Evolutionary conservation across 1,140 invertebrate species (phyloP).

Genomic region (Triops longicaudatus): DNA sequence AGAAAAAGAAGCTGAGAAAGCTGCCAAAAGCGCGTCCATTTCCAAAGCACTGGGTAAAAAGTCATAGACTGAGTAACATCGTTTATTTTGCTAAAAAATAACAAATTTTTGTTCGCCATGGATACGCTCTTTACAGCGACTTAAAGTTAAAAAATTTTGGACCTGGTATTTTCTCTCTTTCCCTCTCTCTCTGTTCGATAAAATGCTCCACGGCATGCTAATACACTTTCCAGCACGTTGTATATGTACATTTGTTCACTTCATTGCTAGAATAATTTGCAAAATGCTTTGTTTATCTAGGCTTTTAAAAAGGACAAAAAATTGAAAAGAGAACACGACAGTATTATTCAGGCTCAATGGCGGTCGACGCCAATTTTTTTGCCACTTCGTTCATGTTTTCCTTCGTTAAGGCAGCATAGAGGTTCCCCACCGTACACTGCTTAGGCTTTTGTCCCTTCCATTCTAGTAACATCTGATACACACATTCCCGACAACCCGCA

Average conservation of each 20-base stretch:
- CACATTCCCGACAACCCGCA: slow-evolving; percentile 34
- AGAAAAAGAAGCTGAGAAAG: slow-evolving; percentile 47
- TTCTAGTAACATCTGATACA: slow-evolving; percentile 36
- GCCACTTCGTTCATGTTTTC: slow-evolving; percentile 35
- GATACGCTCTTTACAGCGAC: neutral
- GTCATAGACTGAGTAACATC: slow-evolving; percentile 31
- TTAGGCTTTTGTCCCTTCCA: slow-evolving; percentile 35
- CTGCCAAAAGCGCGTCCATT: slow-evolving; percentile 46
- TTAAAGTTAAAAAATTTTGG: neutral
- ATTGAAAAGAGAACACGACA: neutral
- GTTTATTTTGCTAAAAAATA: slow-evolving; percentile 13
- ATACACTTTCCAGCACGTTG: neutral
- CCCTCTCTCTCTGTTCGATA: neutral
- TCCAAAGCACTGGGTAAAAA: slow-evolving; percentile 51
- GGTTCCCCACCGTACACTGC: slow-evolving; percentile 34
- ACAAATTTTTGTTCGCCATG: slow-evolving; percentile 3
- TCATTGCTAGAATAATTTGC: neutral
- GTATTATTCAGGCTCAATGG: neutral
- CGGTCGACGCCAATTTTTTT: slow-evolving; percentile 31
- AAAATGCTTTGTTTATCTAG: neutral
- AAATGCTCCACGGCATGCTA: neutral
- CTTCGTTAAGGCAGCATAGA: slow-evolving; percentile 34
- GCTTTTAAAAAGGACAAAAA: neutral
- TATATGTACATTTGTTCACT: neutral
- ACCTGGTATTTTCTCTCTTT: neutral